Base-by-base conservation (phyloP, 2,113 vertebrate genomes). In the Tonatia bakeri region DNA sequence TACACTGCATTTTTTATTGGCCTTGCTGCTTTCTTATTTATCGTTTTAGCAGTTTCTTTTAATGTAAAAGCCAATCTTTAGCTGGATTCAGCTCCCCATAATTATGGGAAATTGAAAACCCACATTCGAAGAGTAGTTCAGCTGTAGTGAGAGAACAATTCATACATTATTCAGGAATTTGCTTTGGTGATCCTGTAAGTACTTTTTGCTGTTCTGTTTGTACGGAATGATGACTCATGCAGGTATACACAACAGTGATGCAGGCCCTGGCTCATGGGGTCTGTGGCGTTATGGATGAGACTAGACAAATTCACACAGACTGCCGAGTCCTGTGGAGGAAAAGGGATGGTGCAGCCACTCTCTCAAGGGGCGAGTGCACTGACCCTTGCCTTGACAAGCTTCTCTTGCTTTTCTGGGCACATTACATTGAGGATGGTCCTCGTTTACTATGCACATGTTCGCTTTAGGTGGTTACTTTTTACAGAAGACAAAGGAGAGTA, bases 101-200 rank as follows among this genome's bases (percentile, higher is more conserved):
- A 50, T 91, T 93, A 77, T 40, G 87, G 67, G 87, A 96, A 75
- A 87, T 79, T 93, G 79, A 91, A 96, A 94, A 73, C 33, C 31
- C n/a, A 87, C 56, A 84, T 86, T 56, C n/a, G 40, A 92, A 26
- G 61, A 89, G 33, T 64, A 70, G 54, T 80, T 96, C 28, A 50
- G 43, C 65, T 91, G 52, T 85, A 85, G 59, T 84, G 40, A 81
- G 59, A 94, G n/a, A 95, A 80, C 45, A 75, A 1, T 67, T 72
- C 33, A 75, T 90, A 70, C 47, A 70, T 90, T 94, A 69, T 90
- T 75, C 59, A 87, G 40, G 52, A 64, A 43, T 81, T 79, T 38
- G 67, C 36, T 36, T 93, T 20, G 54, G 19, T 90, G 72, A 61
- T 54, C 52, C 43, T 40, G n/a, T 94, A 70, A 40, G 28, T 77